Evolutionary conservation across 2,888 invertebrate species (phyloP).

Genomic region (Loripinus fragilis): DNA sequence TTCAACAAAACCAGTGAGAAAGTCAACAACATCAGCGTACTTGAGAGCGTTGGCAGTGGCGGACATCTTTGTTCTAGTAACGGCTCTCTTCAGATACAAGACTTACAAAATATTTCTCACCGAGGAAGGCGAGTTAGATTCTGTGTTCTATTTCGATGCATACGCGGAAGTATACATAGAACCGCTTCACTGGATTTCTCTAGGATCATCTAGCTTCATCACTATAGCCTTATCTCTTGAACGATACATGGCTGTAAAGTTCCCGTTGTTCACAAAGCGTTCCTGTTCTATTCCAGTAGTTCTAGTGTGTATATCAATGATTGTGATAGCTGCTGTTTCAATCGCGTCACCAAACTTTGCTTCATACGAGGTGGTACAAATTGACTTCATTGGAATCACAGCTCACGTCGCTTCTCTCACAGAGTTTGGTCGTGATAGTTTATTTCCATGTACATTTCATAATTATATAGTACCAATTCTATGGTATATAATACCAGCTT

Average conservation of each 20-base stretch:
- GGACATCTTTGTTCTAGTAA: slow-evolving; percentile 68
- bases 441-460: slow-evolving; percentile 63
- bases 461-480: slow-evolving; percentile 63
- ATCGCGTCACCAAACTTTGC: slow-evolving; percentile 61
- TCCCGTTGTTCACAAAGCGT: slow-evolving; percentile 58
- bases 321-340: slow-evolving; percentile 32
- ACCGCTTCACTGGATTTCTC: slow-evolving; percentile 64
- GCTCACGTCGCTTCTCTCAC: slow-evolving; percentile 50
- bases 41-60: slow-evolving; percentile 66
- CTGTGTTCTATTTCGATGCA: slow-evolving; percentile 60
- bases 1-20: slow-evolving; percentile 62
- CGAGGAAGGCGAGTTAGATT: slow-evolving; percentile 49
- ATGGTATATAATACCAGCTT: slow-evolving; percentile 69
- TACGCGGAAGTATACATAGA: slow-evolving; percentile 65
- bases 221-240: slow-evolving; percentile 65
- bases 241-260: slow-evolving; percentile 62
- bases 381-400: slow-evolving; percentile 34
- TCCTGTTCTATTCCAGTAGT: slow-evolving; percentile 49
- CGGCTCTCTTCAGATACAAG: slow-evolving; percentile 68
- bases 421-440: slow-evolving; percentile 41
- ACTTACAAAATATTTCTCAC: slow-evolving; percentile 63
- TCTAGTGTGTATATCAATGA: slow-evolving; percentile 34
- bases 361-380: slow-evolving; percentile 45
- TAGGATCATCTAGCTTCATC: slow-evolving; percentile 66
- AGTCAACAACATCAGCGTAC: slow-evolving; percentile 65